A percentile compares a stretch with the other conserved stretches of the same genome.
Evolutionary conservation across 2,797 vertebrate species (phyloP).

Genomic region (Helostoma temminkii): DNA sequence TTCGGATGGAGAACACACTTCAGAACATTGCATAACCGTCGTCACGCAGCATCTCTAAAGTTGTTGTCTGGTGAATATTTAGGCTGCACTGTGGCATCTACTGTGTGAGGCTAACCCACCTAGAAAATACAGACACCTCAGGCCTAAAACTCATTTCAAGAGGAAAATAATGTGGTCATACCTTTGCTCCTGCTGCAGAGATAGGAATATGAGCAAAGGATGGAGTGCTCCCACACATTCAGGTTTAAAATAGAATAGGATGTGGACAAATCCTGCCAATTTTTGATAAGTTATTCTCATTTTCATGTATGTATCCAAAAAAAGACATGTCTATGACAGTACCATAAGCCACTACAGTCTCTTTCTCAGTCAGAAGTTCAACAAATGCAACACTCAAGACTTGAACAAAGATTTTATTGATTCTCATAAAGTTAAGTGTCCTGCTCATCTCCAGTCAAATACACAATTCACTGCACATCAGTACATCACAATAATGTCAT

Average conservation of each 20-base stretch:
- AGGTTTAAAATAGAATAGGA: neutral
- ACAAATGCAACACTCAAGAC: neutral
- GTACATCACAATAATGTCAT: constrained; percentile 23
- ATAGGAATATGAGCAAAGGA: neutral
- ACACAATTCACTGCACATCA: constrained; percentile 3
- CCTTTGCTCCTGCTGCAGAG: neutral
- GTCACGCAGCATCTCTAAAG: constrained; percentile 40
- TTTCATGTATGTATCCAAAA: neutral
- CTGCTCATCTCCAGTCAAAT: neutral
- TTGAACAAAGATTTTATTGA: neutral
- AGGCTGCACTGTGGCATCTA: constrained; percentile 12
- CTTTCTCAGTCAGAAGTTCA: neutral
- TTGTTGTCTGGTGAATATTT: constrained; percentile 43
- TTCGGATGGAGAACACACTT: constrained; percentile 53
- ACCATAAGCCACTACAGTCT: constrained; percentile 1
- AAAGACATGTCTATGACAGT: neutral
- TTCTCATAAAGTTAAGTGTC: constrained; percentile 1
- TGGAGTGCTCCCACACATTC: neutral
- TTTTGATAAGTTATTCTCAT: neutral
- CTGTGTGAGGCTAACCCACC: constrained; percentile 1
- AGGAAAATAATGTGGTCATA: neutral
- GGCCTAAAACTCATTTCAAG: constrained; percentile 8
- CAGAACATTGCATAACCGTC: constrained; percentile 61
- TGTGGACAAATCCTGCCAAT: neutral
- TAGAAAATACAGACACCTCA: constrained; percentile 2